Conservation (phyloP, 2,113 vertebrate species). For the Microcebus murinus region DNA sequence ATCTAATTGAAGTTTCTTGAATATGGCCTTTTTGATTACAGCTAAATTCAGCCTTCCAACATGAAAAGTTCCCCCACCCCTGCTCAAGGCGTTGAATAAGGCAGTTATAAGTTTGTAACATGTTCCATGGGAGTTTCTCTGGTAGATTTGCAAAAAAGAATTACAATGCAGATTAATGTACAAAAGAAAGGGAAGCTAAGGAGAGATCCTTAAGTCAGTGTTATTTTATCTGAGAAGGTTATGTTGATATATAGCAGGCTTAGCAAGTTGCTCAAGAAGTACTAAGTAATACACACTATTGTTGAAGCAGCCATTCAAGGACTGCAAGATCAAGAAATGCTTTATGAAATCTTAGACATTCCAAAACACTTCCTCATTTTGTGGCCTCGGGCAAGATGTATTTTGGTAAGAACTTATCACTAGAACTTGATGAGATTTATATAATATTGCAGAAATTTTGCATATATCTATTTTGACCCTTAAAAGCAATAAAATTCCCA, state of each 20-base stretch:
- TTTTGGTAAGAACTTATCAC: background rate
- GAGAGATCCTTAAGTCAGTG: background rate
- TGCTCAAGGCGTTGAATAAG: background rate
- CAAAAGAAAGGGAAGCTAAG: background rate
- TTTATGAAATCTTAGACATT: background rate
- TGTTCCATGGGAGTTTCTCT: background rate
- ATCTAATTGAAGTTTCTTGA: no score
- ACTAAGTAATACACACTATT: background rate
- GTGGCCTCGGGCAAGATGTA: background rate
- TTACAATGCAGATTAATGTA: background rate
- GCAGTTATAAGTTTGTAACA: background rate
- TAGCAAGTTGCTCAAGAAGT: background rate
- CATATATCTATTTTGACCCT: background rate
- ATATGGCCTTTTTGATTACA: no score
- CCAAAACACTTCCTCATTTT: background rate
- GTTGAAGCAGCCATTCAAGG: background rate
- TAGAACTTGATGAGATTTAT: background rate
- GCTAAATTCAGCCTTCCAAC: no score
- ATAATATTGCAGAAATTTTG: background rate
- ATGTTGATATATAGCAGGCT: background rate
- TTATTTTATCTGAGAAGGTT: background rate
- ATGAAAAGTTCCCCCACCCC: no score
- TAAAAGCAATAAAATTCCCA: background rate
- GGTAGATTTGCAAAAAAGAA: background rate
- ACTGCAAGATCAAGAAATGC: background rate